Base-by-base conservation (phyloP, 92 coral and sea anemone genomes). In the Epizoanthus rinbou region DNA sequence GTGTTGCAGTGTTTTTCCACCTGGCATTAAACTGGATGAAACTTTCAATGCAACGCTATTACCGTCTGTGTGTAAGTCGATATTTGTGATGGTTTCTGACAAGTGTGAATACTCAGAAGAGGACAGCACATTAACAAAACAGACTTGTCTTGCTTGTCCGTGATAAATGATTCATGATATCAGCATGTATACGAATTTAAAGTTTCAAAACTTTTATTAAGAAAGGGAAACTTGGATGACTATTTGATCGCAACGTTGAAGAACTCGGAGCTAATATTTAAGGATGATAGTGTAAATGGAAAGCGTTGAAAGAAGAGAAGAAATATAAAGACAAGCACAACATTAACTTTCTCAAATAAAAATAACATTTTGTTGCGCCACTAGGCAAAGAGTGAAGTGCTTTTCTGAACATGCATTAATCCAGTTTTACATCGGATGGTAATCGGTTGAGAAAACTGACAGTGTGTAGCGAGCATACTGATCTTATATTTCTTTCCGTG, bases 331-430 rank as follows among this genome's bases (percentile, higher is more conserved):
- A 43, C 50, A 43, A 8, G 9, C 9, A 58, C 17, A 57, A 59
- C 10, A 58, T 11, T 8, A 58, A 59, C 54, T 35, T 76, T 53
- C 81, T 59, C 22, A 76, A 68, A 19, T 53, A 59, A 60, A 35
- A 31, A 35, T 17, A 59, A 59, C 47, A 76, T 66, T 76, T 35
- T 58, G 39, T 31, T 17, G 64, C 2, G 35, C 6, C 18, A n/a
- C n/a, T n/a, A n/a, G n/a, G n/a, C n/a, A 23, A 58, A 21, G 39
- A 17, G 37, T 76, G 79, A 21, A 14, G 58, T 47, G 79, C 64
- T 28, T 17, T 54, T 23, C 35, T 74, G 18, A 28, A 56, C 57
- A 52, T 45, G 33, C 64, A 33, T 17, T 53, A 54, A 15, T 41
- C 54, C 54, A 1, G 31, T 28, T 53, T 53, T 24, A 28, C 33